Evolutionary conservation across 1,140 invertebrate species (phyloP).

Genomic region (Nebria ingens): DNA sequence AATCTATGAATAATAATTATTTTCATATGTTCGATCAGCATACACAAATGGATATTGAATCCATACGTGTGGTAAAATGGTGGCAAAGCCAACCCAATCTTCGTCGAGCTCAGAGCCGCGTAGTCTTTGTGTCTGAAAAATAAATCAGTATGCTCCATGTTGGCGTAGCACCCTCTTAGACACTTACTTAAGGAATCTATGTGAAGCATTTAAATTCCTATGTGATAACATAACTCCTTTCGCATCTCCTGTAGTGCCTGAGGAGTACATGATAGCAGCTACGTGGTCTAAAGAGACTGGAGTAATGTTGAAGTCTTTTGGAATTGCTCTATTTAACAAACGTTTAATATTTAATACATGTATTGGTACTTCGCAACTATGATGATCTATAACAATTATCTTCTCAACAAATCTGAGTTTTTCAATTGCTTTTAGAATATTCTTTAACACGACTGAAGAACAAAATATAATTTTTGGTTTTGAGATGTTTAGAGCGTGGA

Average conservation of each 20-base stretch:
- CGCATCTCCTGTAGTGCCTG: constrained; percentile 63
- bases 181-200: neutral
- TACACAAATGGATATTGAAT: constrained; percentile 14
- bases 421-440: constrained; percentile 19
- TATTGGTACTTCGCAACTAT: too few species aligned
- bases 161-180: too few species aligned
- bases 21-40: constrained; percentile 12
- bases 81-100: constrained; percentile 18
- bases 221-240: constrained; percentile 70
- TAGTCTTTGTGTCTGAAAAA: too few species aligned
- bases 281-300: constrained; percentile 21
- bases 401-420: constrained; percentile 16
- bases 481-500: constrained; percentile 37
- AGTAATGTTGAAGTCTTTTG: too few species aligned
- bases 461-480: constrained; percentile 40
- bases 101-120: neutral
- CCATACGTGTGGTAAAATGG: constrained; percentile 27
- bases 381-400: constrained; percentile 21
- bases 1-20: constrained; percentile 37
- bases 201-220: constrained; percentile 37
- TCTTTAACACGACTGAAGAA: constrained; percentile 23
- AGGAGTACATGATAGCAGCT: constrained; percentile 38
- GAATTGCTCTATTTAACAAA: too few species aligned
- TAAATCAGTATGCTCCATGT: too few species aligned
- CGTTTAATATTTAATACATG: too few species aligned